Evolutionary conservation across 53 echinoderm and acorn worm genomes (phyloP).

Genomic region (Stichopus horrens): DNA sequence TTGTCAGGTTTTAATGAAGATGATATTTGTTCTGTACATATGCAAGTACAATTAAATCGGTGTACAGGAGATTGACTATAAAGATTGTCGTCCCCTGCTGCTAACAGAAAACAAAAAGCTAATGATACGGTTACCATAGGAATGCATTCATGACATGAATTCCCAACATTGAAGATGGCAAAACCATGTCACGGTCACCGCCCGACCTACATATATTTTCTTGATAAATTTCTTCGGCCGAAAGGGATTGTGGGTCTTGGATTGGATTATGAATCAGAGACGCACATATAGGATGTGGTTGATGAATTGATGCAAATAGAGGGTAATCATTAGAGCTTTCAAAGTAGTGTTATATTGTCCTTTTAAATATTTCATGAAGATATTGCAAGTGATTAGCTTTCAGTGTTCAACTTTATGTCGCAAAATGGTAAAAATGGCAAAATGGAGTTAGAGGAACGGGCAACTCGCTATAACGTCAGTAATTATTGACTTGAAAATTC

Average conservation of each 20-base stretch:
- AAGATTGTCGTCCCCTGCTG: neutral
- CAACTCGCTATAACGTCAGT: no score
- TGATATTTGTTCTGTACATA: neutral
- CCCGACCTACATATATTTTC: neutral
- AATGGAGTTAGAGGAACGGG: no score
- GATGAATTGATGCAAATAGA: neutral
- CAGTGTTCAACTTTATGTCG: no score
- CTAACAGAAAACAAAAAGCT: constrained; percentile 9
- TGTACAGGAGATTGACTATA: neutral
- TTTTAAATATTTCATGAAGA: no score
- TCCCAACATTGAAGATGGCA: neutral
- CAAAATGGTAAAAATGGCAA: no score
- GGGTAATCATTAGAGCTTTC: no score
- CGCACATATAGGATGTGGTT: neutral
- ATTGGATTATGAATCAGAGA: neutral
- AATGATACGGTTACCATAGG: neutral
- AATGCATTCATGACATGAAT: neutral
- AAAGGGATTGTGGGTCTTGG: neutral
- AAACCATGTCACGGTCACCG: constrained; percentile 11
- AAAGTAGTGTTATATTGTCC: no score
- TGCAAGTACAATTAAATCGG: neutral
- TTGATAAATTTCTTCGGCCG: constrained; percentile 3
- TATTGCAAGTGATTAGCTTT: no score
- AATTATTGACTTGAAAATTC: no score
- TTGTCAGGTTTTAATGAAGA: neutral